Conservation (phyloP, 2,888 invertebrate genomes). For the Cepaea hortensis region DNA sequence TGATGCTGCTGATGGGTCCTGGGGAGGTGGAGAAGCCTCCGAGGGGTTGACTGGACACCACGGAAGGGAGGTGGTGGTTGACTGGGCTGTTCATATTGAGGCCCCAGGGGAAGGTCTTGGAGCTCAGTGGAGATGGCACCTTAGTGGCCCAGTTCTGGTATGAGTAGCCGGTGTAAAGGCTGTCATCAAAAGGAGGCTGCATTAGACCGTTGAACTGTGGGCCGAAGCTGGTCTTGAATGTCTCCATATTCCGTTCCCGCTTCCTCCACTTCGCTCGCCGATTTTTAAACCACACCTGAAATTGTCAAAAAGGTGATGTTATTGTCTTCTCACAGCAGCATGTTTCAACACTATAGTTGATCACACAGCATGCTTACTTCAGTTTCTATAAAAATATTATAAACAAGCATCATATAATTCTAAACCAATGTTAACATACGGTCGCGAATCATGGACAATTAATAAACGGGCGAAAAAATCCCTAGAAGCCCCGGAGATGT, state of each 20-base stretch:
- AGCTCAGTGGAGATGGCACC: constrained; percentile 89
- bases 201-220: constrained; percentile 92
- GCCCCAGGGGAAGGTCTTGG: constrained; percentile 90
- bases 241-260: constrained; percentile 77
- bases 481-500: too few relatives aligned
- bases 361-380: too few relatives aligned
- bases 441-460: too few relatives aligned
- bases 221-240: constrained; percentile 88
- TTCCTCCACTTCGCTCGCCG: constrained; percentile 77
- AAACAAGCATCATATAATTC: too few relatives aligned
- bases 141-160: constrained; percentile 98
- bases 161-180: constrained; percentile 90
- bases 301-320: background rate
- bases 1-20: constrained; percentile 76
- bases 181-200: constrained; percentile 92
- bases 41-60: constrained; percentile 70
- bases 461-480: too few relatives aligned
- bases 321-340: too few relatives aligned
- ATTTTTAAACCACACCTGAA: constrained; percentile 77
- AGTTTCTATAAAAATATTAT: too few relatives aligned
- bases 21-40: constrained; percentile 69
- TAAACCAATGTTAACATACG: too few relatives aligned
- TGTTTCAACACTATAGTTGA: too few relatives aligned
- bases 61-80: constrained; percentile 84
- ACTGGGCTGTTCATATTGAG: constrained; percentile 79